A percentile compares a stretch with the other conserved stretches of the same genome.
These are phyloP conservation scores for Tenthredo livida DNA, from an alignment of 2,888 invertebrate genomes.

Conservation along the genomic window DNA sequence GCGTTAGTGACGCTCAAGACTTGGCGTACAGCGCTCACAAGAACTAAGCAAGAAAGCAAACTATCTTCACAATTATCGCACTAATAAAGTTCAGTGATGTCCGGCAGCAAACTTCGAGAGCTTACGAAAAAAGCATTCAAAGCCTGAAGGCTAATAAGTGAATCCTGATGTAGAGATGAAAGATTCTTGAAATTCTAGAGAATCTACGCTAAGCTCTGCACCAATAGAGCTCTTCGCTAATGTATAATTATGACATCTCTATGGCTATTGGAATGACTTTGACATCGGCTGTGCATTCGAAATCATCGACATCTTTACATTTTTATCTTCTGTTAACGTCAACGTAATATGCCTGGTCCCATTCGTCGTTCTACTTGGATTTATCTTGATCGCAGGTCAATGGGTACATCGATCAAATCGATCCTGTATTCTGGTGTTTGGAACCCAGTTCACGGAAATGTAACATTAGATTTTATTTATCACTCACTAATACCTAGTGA, in stretches of 20 bases:
- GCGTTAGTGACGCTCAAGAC: constrained; percentile 79
- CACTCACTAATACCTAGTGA: neutral
- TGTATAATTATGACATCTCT: neutral
- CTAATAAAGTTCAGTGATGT: neutral
- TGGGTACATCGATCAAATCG: neutral
- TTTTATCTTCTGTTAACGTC: neutral
- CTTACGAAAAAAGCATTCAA: neutral
- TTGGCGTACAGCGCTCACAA: constrained; percentile 83
- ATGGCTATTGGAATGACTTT: neutral
- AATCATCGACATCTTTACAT: neutral
- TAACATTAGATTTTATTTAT: constrained; percentile 27
- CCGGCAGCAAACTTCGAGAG: constrained; percentile 9
- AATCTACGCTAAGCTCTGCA: neutral
- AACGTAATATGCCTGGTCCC: neutral
- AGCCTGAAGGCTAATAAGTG: neutral
- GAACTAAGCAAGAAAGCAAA: constrained; percentile 28
- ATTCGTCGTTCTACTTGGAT: neutral
- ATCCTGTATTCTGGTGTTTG: neutral
- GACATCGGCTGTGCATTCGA: neutral
- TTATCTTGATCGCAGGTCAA: neutral
- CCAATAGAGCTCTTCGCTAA: neutral
- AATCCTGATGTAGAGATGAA: neutral
- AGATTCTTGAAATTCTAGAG: neutral
- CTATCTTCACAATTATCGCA: neutral
- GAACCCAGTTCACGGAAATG: constrained; percentile 37